Base-by-base conservation (phyloP, 1,140 invertebrate species). In the Bombus pascuorum region DNA sequence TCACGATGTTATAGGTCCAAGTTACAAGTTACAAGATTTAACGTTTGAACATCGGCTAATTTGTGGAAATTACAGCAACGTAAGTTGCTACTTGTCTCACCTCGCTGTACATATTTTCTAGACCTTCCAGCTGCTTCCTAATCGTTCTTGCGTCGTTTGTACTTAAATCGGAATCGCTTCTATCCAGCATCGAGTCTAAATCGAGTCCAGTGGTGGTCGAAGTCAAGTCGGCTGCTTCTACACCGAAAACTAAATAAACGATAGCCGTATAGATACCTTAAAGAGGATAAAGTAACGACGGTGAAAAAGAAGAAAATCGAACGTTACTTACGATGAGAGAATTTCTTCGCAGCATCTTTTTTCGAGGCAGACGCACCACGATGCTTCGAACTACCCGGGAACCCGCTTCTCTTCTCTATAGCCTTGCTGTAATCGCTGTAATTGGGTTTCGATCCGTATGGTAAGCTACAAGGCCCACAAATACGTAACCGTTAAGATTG, bases 71-170 rank as follows among this genome's bases (percentile, higher is more conserved):
- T n/a, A 59, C 57, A 3, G 5, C 15, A 2, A 53, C 47, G 5
- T 22, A 53, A 53, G 18, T 22, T 53, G 47, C 18, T 8, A 37
- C 18, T 12, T 22, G 53, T 32, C 77, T 57, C 28, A 96, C 97
- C 95, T 97, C 96, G 18, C 97, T 97, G 92, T 99, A 99, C 98
- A 98, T 98, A 84, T 96, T 97, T 95, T 99, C 98, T 18, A 99
- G 95, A 2, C 98, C 97, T 91, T 98, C 97, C 34, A 99, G 94
- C 92, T 98, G 98, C 83, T 98, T 97, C 71, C 98, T 96, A 53
- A 98, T 98, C 6, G 97, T 97, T 87, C 97, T 95, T 0, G 97
- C 97, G 93, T 98, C 97, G 32, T 97, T 97, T 3, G 97, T 97
- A 59, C 97, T 97, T 25, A 97, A 95, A 92, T 97, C 97, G 15